A percentile compares a stretch with the other conserved stretches of the same genome.
Conservation (phyloP, 2,113 vertebrate species). For the Phodopus roborovskii region DNA sequence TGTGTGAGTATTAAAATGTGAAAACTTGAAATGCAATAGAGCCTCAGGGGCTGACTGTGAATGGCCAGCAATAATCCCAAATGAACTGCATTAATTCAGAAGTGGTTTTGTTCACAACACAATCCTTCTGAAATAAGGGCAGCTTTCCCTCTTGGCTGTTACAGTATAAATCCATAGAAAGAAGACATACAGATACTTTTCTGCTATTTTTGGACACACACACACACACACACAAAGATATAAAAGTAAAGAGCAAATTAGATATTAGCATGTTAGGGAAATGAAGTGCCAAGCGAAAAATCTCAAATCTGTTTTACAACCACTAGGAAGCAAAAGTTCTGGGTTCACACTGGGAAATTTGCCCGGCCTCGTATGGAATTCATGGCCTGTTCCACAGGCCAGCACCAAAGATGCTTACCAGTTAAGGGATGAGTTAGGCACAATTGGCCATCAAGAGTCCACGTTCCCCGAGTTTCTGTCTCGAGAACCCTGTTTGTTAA, state of each 20-base stretch:
- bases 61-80: not conserved
- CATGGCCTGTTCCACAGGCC: not conserved
- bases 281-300: constrained; percentile 48
- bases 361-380: not conserved
- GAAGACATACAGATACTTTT: not conserved
- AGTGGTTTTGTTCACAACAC: not conserved
- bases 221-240: not conserved
- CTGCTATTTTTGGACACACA: not conserved
- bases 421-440: not conserved
- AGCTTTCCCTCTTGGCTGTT: not conserved
- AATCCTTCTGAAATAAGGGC: not conserved
- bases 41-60: not conserved
- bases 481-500: not conserved
- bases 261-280: constrained; percentile 39
- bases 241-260: constrained; percentile 38
- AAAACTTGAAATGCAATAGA: not conserved
- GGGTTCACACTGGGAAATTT: constrained; percentile 6
- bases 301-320: constrained; percentile 14
- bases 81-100: not conserved
- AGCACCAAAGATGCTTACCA: not conserved
- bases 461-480: not conserved
- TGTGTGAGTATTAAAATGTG: not conserved
- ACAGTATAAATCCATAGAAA: not conserved
- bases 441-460: not conserved
- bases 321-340: not conserved